These are phyloP conservation scores for Pycnomerus fuliginosus DNA, from an alignment of 2,888 invertebrate genomes.

Conservation along the genomic window DNA sequence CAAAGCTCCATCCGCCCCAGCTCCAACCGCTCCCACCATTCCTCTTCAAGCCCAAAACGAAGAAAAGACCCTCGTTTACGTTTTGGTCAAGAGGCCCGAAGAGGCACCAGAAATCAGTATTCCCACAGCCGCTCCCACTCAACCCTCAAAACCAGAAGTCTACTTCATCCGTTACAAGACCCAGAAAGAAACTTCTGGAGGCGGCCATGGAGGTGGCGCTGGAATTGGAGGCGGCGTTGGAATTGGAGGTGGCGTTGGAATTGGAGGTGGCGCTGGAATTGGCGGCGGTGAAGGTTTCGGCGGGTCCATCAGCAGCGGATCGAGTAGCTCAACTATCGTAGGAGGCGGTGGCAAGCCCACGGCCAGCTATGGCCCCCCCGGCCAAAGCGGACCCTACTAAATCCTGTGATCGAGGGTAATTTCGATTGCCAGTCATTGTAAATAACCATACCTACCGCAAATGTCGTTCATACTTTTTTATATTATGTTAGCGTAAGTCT, in stretches of 20 bases:
- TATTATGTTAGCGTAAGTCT: slow-evolving; percentile 32
- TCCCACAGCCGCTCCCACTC: slow-evolving; percentile 79
- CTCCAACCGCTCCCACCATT: slow-evolving; percentile 79
- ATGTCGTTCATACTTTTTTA: slow-evolving; percentile 35
- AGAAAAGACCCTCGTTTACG: slow-evolving; percentile 86
- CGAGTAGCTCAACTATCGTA: slow-evolving; percentile 11
- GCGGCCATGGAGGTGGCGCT: slow-evolving; percentile 41
- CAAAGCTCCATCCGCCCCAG: slow-evolving; percentile 81
- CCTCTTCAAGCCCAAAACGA: slow-evolving; percentile 82
- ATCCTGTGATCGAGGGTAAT: neutral
- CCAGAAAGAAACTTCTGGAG: slow-evolving; percentile 53
- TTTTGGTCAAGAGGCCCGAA: slow-evolving; percentile 88
- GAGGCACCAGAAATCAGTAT: slow-evolving; percentile 77
- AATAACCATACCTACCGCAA: neutral
- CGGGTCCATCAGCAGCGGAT: neutral
- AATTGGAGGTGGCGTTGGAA: slow-evolving; percentile 46
- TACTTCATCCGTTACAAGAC: slow-evolving; percentile 90
- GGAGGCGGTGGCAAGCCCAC: slow-evolving; percentile 30
- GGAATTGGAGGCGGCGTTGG: slow-evolving; percentile 45
- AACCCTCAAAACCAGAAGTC: slow-evolving; percentile 86
- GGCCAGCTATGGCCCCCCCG: slow-evolving; percentile 46
- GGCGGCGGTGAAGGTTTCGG: slow-evolving; percentile 6
- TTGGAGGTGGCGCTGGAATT: slow-evolving; percentile 9
- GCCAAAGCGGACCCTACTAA: slow-evolving; percentile 39
- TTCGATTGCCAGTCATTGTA: neutral